phyloP scores from a whole-genome alignment of 2,113 vertebrate genomes.

The Osmerus eperlanus region DNA sequence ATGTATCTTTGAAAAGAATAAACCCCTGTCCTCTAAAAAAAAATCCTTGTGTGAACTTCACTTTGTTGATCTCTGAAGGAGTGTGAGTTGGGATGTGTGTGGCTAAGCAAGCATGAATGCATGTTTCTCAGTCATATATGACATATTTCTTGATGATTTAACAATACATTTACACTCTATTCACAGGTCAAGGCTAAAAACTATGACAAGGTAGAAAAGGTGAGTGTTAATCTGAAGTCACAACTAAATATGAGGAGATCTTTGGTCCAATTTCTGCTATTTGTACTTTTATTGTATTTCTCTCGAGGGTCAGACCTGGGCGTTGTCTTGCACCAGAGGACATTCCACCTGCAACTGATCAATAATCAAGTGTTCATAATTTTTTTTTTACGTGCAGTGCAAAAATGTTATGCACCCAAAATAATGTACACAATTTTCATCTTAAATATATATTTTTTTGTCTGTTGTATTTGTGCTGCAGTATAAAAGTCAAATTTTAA shows the following conservation, averaged over 20 bases:
- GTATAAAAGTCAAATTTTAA: no score
- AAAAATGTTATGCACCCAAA: no score
- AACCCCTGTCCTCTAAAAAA: conserved; percentile 48
- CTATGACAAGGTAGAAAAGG: conserved; percentile 99
- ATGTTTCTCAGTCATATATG: not conserved
- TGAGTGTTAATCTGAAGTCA: conserved; percentile 69
- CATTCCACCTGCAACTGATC: no score
- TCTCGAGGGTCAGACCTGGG: no score
- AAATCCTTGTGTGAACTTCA: conserved; percentile 74
- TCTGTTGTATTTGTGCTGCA: no score
- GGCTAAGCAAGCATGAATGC: conserved; percentile 51
- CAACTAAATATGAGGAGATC: not conserved
- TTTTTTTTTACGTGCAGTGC: no score
- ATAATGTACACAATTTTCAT: no score
- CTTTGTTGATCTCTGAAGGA: conserved; percentile 68
- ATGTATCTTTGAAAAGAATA: conserved; percentile 41
- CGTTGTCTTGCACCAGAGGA: no score
- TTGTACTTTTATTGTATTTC: no score
- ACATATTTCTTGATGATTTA: conserved; percentile 44
- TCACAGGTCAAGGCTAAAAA: conserved; percentile 99
- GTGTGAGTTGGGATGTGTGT: conserved; percentile 17
- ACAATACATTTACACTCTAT: conserved; percentile 78
- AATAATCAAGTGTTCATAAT: no score
- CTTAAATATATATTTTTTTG: no score
- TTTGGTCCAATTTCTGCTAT: not conserved